A percentile compares a stretch with the other conserved stretches of the same genome.
Conservation (phyloP, 2,888 invertebrate species). For the Vesta saturnalis region DNA sequence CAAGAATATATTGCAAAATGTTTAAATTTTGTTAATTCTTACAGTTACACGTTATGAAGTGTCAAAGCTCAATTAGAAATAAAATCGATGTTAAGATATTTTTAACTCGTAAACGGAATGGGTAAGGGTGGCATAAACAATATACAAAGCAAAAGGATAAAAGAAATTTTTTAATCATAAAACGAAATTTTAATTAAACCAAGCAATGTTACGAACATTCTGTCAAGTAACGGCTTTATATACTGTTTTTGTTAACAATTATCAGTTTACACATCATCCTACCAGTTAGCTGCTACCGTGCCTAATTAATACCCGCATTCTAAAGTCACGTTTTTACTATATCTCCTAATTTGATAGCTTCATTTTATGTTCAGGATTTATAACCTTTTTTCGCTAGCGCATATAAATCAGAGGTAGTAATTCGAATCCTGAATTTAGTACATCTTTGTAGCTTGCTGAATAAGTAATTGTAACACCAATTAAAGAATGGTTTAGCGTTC, state of each 20-base stretch:
- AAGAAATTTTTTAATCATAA: background rate
- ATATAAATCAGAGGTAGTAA: slow-evolving; percentile 3
- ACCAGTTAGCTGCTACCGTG: slow-evolving; percentile 29
- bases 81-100: background rate
- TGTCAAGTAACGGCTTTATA: slow-evolving; percentile 21
- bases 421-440: slow-evolving; percentile 2
- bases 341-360: slow-evolving; percentile 39
- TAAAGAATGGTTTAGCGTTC: slow-evolving; percentile 13
- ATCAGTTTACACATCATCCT: slow-evolving; percentile 28
- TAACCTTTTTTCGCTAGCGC: slow-evolving; percentile 8
- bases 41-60: too few relatives aligned
- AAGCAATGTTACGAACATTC: background rate
- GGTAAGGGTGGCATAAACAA: background rate
- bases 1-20: too few relatives aligned
- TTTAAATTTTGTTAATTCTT: too few relatives aligned
- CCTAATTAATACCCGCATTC: slow-evolving; percentile 41
- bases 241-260: slow-evolving; percentile 28
- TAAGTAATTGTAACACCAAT: slow-evolving; percentile 18
- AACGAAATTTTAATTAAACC: background rate
- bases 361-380: slow-evolving; percentile 31
- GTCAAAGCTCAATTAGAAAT: background rate
- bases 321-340: slow-evolving; percentile 38
- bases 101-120: background rate
- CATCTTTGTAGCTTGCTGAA: background rate
- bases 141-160: background rate